phyloP scores from a whole-genome alignment of 2,113 vertebrate genomes.

The Gasterosteus nipponicus region DNA sequence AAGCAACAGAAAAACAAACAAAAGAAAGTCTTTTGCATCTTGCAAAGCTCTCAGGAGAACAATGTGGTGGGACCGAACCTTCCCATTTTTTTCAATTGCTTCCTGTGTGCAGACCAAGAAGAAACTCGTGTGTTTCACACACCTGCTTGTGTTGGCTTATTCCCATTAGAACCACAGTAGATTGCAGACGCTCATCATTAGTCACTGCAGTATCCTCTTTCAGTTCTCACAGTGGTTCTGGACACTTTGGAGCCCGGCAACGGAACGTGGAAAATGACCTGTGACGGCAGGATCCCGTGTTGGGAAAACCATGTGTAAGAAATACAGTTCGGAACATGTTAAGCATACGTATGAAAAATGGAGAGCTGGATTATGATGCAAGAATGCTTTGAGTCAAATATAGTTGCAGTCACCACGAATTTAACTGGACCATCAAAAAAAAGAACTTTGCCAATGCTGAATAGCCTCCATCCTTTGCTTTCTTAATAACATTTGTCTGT shows the following conservation, averaged over 20 bases:
- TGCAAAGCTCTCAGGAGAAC: background rate
- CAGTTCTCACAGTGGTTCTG: slow-evolving; percentile 29
- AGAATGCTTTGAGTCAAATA: background rate
- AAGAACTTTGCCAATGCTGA: background rate
- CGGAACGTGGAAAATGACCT: background rate
- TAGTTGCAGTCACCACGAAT: slow-evolving; percentile 12
- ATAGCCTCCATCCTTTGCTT: background rate
- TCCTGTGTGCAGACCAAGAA: slow-evolving; percentile 60
- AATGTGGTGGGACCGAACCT: slow-evolving; percentile 4
- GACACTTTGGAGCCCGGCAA: background rate
- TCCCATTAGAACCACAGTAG: slow-evolving; percentile 63
- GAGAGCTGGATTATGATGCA: slow-evolving; percentile 3
- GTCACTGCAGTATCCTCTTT: slow-evolving; percentile 37
- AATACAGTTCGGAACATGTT: background rate
- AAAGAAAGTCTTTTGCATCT: background rate
- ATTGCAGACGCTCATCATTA: slow-evolving; percentile 58
- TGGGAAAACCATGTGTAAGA: background rate
- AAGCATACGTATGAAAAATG: background rate
- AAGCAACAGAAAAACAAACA: background rate
- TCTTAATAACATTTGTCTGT: background rate
- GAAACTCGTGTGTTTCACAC: slow-evolving; percentile 51
- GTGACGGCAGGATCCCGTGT: background rate
- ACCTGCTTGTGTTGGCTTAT: slow-evolving; percentile 69
- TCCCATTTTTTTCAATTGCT: slow-evolving; percentile 38
- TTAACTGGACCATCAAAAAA: slow-evolving; percentile 43